Evolutionary conservation across 2,888 invertebrate species (phyloP).

Genomic region (Drosophila mettleri): DNA sequence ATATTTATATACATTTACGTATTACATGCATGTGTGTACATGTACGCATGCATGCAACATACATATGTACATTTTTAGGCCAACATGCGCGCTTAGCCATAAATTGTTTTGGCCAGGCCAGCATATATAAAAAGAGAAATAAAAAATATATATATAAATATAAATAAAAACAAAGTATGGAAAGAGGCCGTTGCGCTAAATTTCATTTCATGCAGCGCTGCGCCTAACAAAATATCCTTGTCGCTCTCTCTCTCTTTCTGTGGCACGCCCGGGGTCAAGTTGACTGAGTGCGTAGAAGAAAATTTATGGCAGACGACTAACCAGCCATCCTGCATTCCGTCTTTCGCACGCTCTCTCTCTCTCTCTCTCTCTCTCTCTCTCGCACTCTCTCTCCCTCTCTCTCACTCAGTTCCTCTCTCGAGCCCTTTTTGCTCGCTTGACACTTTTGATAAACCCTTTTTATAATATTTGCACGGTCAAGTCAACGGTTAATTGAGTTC

Average conservation of each 20-base stretch:
- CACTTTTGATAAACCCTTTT: slow-evolving; percentile 5
- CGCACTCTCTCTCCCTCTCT: neutral
- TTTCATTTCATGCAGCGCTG: slow-evolving; percentile 75
- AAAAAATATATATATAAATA: slow-evolving; percentile 20
- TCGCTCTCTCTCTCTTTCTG: slow-evolving; percentile 25
- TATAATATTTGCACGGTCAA: slow-evolving; percentile 49
- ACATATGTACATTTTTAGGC: slow-evolving; percentile 57
- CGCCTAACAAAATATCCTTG: slow-evolving; percentile 45
- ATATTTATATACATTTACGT: slow-evolving; percentile 24
- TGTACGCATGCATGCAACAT: slow-evolving; percentile 15
- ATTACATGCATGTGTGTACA: slow-evolving; percentile 3
- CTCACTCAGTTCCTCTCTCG: neutral
- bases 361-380: neutral
- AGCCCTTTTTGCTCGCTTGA: neutral
- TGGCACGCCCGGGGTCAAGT: slow-evolving; percentile 64
- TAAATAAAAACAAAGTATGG: slow-evolving; percentile 32
- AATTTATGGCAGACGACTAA: slow-evolving; percentile 57
- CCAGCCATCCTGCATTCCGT: neutral
- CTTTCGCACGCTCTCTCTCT: neutral
- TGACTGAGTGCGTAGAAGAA: slow-evolving; percentile 60
- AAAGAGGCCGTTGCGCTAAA: slow-evolving; percentile 67
- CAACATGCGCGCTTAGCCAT: slow-evolving; percentile 74
- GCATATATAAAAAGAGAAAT: slow-evolving; percentile 27
- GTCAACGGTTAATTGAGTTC: slow-evolving; percentile 70
- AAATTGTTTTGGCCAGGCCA: slow-evolving; percentile 65